phyloP scores from a whole-genome alignment of 2,113 vertebrate genomes.

The Tricholaema leucomelas region DNA sequence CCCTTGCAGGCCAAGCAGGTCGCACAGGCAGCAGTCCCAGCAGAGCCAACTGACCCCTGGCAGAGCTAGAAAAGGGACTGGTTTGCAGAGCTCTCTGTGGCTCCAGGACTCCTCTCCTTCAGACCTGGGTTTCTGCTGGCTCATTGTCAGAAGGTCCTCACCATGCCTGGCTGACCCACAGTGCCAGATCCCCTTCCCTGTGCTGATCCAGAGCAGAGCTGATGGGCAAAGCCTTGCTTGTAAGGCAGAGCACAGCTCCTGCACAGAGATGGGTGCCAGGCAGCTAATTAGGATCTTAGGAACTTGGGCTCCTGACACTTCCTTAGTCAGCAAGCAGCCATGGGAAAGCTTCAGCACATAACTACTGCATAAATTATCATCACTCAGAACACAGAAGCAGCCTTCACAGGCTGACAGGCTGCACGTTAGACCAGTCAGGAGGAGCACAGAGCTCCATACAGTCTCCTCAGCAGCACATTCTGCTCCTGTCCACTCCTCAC shows the following conservation, averaged over 20 bases:
- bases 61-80: too few species aligned
- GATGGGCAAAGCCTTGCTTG: not conserved
- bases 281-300: conserved; percentile 46
- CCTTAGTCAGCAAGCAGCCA: conserved; percentile 60
- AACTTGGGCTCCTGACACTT: conserved; percentile 62
- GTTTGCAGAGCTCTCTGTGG: too few species aligned
- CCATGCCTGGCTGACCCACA: not conserved
- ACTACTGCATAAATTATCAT: conserved; percentile 69
- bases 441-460: conserved; percentile 6
- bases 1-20: too few species aligned
- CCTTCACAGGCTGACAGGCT: conserved; percentile 39
- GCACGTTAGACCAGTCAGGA: not conserved
- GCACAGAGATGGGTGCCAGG: not conserved
- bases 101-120: too few species aligned
- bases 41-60: too few species aligned
- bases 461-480: too few species aligned
- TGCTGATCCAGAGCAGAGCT: not conserved
- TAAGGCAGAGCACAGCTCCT: not conserved
- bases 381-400: conserved; percentile 35
- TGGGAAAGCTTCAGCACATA: conserved; percentile 40
- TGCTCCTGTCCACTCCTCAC: conserved; percentile 39
- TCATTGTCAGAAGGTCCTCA: too few species aligned
- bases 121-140: too few species aligned
- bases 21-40: too few species aligned
- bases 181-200: not conserved